Evolutionary conservation across 1,140 invertebrate genomes (phyloP), one percentile per base, ranked within the genome.

Genomic region (Chrysopa pallens): DNA sequence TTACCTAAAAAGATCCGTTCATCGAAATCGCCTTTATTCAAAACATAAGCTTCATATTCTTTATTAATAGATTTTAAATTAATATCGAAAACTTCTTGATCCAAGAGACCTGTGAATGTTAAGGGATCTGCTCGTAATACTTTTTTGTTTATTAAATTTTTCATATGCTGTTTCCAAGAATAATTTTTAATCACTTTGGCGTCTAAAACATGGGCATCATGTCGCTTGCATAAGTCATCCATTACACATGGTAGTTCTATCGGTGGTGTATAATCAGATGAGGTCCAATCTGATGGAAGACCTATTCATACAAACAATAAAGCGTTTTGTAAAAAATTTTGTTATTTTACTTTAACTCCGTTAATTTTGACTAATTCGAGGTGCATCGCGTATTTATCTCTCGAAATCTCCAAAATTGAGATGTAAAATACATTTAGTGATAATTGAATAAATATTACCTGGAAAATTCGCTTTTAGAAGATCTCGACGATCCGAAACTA

Each of bases 11-110:
- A 91, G 57, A 97, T 88, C 56, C 91, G 73, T 64, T 98, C 94
- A 57, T 98, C 93, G 63, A 97, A 92, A 66, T 96, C 90, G 5
- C 91, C 90, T 41, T 84, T 79, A 58, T 76, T 91, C 9, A 95
- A 62, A 31, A 96, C 81, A 62, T 86, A 87, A 47, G 84, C 81
- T 59, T 96, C 92, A 58, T 98, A 97, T 17, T 76, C 65, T 59
- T 79, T 85, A 49, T 85, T 89, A 36, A 96, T 67, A 45, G 77
- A 76, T 67, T 88, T 93, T 3, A 78, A 78, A 65, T 84, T 90
- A 4, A 63, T 58, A 50, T 90, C 83, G 61, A 88, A 89, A 54
- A 74, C 72, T 13, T 70, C 61, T 36, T 72, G 57, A 44, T 87
- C 77, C 43, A 90, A 59, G 40, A 90, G 57, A 5, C 77, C 81